Base-by-base conservation (phyloP, 2,888 invertebrate species). In the Eudemis profundana region DNA sequence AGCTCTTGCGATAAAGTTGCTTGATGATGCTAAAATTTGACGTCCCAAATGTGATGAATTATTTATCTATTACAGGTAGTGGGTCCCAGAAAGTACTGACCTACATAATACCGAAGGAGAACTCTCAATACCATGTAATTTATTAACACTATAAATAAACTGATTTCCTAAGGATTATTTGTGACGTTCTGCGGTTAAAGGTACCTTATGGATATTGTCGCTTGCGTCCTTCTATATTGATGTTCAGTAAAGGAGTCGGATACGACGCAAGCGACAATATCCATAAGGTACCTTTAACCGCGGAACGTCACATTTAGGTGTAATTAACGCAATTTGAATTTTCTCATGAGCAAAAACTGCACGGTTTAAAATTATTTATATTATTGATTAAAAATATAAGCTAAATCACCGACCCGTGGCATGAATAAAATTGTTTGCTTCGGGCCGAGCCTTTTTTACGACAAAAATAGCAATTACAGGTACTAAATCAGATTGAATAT, bases 51-150 rank as follows among this genome's bases (percentile, higher is more conserved):
- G 27, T 29, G 29, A 17, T 14, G 10, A 19, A 29, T 44, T 50
- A 33, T 42, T 50, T 33, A 50, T 19, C 36, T 36, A 36, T 64
- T 57, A 44, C 68, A 60, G 61, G 54, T 69, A 70, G 72, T 72
- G 71, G 75, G 74, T 77, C 77, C 73, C 74, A 70, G 69, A 73
- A 60, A 74, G 76, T 77, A 79, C 79, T 78, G 78, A 72, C 76
- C 75, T 78, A 63, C 21, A 33, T 33, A 51, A 23, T 33, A 61
- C 7, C 10, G 7, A 44, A 57, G 5, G 40, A 56, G 33, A 42
- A 40, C 49, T 17, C 44, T 50, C 56, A 49, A 50, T 57, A 40
- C 21, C 17, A 56, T 21, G 49, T 49, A 27, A 15, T 27, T 27
- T 8, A 47, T 49, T 64, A 36, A 59, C 14, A 15, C 44, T 51